Conservation (phyloP, 2,113 vertebrate species). For the Mus pahari region DNA sequence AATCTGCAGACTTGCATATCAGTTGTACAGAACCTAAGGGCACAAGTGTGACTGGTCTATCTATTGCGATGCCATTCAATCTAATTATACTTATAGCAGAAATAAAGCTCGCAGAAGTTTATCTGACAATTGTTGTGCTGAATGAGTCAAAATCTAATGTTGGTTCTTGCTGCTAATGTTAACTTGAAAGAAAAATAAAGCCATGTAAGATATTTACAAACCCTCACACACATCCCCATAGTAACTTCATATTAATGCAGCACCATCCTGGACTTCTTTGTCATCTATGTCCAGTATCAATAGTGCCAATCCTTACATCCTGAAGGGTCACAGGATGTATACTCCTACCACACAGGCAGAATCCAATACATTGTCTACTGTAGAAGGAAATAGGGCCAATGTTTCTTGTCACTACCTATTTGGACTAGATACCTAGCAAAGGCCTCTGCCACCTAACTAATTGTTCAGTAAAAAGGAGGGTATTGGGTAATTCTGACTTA, state of each 20-base stretch:
- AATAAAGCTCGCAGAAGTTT: not conserved
- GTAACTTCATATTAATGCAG: not conserved
- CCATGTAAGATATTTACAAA: not conserved
- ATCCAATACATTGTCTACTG: accelerated
- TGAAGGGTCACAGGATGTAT: accelerated
- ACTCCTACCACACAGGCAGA: not conserved
- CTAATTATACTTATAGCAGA: not conserved
- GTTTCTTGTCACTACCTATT: no score
- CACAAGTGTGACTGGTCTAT: not conserved
- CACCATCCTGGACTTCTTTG: not conserved
- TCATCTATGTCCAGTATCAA: not conserved
- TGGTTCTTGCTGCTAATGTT: not conserved
- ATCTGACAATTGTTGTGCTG: not conserved
- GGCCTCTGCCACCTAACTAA: not conserved
- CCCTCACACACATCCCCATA: not conserved
- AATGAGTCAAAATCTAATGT: slow-evolving; percentile 23
- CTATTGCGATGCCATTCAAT: not conserved
- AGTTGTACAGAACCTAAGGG: not conserved
- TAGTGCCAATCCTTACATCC: not conserved
- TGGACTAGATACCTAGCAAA: no score
- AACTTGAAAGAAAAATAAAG: not conserved
- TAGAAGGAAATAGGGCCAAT: not conserved
- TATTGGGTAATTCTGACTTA: not conserved
- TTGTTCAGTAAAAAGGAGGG: not conserved
- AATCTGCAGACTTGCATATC: not conserved